Evolutionary conservation across 2,888 invertebrate species (phyloP).

Genomic region (Germaria angustata): DNA sequence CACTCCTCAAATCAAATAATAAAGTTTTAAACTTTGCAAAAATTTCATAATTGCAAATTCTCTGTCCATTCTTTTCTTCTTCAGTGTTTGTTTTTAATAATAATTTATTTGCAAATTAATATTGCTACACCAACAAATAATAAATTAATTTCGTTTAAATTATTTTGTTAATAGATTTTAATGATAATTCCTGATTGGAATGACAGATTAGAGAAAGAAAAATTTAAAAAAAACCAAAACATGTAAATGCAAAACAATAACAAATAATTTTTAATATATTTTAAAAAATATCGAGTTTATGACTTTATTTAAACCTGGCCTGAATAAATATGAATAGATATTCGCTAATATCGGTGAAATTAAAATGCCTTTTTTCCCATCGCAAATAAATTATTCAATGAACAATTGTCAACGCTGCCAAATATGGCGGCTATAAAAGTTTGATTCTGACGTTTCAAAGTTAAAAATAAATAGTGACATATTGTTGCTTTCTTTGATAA

Average conservation of each 20-base stretch:
- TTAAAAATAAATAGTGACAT: slow-evolving; percentile 40
- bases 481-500: neutral
- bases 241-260: too few species aligned
- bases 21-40: too few species aligned
- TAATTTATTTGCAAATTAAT: neutral
- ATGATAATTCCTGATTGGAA: slow-evolving; percentile 35
- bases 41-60: neutral
- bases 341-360: slow-evolving; percentile 4
- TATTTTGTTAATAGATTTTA: slow-evolving; percentile 46
- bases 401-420: slow-evolving; percentile 9
- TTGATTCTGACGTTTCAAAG: slow-evolving; percentile 10
- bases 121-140: neutral
- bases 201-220: slow-evolving; percentile 11
- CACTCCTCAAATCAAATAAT: too few species aligned
- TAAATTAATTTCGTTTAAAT: slow-evolving; percentile 57
- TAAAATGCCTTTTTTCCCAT: neutral
- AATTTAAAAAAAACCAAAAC: too few species aligned
- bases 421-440: slow-evolving; percentile 12
- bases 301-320: neutral
- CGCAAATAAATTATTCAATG: neutral
- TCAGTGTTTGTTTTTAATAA: neutral
- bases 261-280: neutral
- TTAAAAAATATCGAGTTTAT: slow-evolving; percentile 8
- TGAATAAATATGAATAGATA: slow-evolving; percentile 3
- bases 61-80: neutral